Evolutionary conservation across 1,140 invertebrate species (phyloP).

Genomic region (Aphis gossypii): DNA sequence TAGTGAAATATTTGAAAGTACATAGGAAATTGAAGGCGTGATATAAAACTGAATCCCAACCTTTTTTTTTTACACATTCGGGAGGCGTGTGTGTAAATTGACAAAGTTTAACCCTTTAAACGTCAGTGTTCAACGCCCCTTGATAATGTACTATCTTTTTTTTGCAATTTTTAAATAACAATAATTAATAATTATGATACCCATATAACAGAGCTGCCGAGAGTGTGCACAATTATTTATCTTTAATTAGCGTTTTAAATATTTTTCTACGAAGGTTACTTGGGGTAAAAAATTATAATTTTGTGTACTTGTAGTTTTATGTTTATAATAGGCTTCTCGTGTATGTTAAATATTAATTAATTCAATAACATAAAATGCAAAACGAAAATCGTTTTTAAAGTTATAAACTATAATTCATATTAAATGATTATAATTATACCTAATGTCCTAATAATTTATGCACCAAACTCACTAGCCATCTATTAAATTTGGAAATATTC

Average conservation of each 20-base stretch:
- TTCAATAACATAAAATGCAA: neutral
- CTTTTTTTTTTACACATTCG: neutral
- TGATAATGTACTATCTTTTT: neutral
- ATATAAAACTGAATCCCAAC: neutral
- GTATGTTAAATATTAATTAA: neutral
- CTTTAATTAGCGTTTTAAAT: slow-evolving; percentile 32
- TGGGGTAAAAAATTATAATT: neutral
- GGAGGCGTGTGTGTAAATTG: slow-evolving; percentile 28
- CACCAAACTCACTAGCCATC: neutral
- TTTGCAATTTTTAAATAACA: slow-evolving; percentile 36
- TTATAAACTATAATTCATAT: neutral
- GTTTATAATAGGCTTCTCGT: neutral
- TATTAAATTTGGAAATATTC: neutral
- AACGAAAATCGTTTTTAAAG: neutral
- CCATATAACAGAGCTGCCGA: neutral
- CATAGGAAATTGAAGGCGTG: neutral
- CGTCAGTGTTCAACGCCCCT: slow-evolving; percentile 7
- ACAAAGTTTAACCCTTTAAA: slow-evolving; percentile 49
- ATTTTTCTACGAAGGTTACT: neutral
- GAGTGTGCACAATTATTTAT: neutral
- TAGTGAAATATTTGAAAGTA: neutral
- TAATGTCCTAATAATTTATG: neutral
- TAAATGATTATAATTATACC: neutral
- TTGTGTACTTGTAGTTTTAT: neutral
- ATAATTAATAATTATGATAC: neutral